Conservation (phyloP, 2,113 vertebrate genomes). For the Lanius ludovicianus region DNA sequence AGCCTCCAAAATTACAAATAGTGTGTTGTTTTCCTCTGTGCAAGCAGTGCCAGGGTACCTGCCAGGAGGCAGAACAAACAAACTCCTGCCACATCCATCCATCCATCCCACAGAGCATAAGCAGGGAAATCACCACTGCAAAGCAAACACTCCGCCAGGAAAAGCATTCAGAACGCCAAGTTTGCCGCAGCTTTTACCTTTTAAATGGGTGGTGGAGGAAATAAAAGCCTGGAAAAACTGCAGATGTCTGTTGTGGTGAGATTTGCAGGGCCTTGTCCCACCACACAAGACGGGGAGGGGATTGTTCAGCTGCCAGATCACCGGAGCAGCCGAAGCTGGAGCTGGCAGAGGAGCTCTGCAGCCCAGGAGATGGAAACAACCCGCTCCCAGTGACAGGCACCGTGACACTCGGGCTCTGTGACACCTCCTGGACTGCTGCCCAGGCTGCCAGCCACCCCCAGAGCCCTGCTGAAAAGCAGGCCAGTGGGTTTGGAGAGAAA, state of each 20-base stretch:
- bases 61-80: neutral
- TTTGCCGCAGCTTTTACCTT: neutral
- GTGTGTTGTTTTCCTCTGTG: neutral
- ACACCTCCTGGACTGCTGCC: neutral
- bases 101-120: neutral
- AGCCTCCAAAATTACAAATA: neutral
- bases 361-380: neutral
- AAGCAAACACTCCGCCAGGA: neutral
- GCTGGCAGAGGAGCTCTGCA: neutral
- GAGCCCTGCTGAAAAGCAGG: neutral
- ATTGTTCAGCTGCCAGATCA: accelerated
- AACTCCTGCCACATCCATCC: neutral
- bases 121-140: neutral
- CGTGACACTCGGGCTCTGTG: accelerated
- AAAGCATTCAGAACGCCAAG: accelerated
- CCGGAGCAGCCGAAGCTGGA: neutral
- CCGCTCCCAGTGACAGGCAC: neutral
- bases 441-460: neutral
- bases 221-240: neutral
- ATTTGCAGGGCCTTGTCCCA: neutral
- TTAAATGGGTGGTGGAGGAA: accelerated
- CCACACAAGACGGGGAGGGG: neutral
- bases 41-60: neutral
- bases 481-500: neutral
- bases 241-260: neutral